These are phyloP conservation scores for Alloplasta piceator DNA, from an alignment of 2,888 invertebrate genomes.

Conservation along the genomic window DNA sequence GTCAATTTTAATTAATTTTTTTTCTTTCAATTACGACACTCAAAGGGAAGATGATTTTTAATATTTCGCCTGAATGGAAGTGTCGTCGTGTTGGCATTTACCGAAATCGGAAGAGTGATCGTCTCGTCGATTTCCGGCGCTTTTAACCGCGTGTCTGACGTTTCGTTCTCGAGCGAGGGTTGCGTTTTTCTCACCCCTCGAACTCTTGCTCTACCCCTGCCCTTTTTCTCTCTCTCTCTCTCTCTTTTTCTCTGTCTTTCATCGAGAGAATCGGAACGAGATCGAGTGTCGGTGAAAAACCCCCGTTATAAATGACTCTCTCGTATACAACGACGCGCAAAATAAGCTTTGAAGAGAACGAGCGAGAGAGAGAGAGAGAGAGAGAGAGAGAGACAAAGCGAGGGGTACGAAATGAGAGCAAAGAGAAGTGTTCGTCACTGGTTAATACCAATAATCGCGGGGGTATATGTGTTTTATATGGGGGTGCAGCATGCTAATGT, in stretches of 20 bases:
- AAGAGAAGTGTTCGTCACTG: conserved; percentile 64
- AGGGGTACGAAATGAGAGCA: conserved; percentile 16
- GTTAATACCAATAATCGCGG: conserved; percentile 81
- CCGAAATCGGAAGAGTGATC: conserved; percentile 53
- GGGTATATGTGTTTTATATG: conserved; percentile 38
- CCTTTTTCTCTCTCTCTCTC: neutral
- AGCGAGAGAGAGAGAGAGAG: conserved; percentile 32
- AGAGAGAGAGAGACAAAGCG: conserved; percentile 40
- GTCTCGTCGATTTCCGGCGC: conserved; percentile 58
- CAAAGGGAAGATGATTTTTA: neutral
- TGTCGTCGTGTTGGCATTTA: conserved; percentile 15
- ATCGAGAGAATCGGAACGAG: conserved; percentile 41
- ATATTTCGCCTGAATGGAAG: conserved; percentile 10
- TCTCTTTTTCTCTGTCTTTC: conserved; percentile 28
- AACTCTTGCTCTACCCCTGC: conserved; percentile 18
- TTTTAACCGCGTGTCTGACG: conserved; percentile 46
- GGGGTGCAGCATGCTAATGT: conserved; percentile 80
- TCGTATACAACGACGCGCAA: conserved; percentile 64
- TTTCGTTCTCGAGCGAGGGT: conserved; percentile 45
- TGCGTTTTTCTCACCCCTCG: conserved; percentile 25
- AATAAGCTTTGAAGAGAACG: conserved; percentile 60
- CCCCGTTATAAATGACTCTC: conserved; percentile 67
- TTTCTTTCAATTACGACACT: neutral
- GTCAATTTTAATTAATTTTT: conserved; percentile 4
- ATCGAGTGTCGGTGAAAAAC: conserved; percentile 49